Base-by-base conservation (phyloP, 2,888 invertebrate species). In the Parnassius glacialis region DNA sequence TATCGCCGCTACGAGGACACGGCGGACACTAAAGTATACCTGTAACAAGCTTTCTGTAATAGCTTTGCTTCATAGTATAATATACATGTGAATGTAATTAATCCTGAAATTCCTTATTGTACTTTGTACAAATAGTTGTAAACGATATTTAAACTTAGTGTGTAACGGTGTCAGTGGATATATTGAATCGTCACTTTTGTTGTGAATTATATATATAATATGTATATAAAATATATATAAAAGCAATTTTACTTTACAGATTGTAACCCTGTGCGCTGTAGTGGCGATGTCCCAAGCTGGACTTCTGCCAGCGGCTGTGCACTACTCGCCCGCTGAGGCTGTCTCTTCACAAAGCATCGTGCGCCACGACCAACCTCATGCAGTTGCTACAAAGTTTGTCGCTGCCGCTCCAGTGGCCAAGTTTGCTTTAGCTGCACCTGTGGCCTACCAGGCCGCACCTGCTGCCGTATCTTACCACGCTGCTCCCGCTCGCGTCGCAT, bases 281-380 rank as follows among this genome's bases (percentile, higher is more conserved):
- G 73, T 77, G 69, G 77, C 78, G n/a, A 69, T 70, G 45, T 68
- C 72, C 64, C 62, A 78, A 72, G 68, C 80, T 68, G 53, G 80
- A 74, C 68, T 71, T 76, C n/a, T 81, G 65, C 67, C 79, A 10
- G 87, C 66, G 64, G 87, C 66, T 62, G 92, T 60, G 78, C 84
- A 85, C 68, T 80, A 83, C 71, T 80, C 79, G 12, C 69, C 78
- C 3, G 81, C 81, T 12, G 71, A 75, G 1, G 81, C 81, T 3
- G 80, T 84, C 13, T 84, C 84, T 48, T 83, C 83, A 3, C 83
- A 83, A 65, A 84, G 74, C 71, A 80, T 84, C 68, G 76, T 84
- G 45, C 80, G 84, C 59, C 80, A 79, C 68, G 84, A 82, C 76
- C 80, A 75, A 79, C 80, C 62, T 72, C 79, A 61, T 9, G 64